Evolutionary conservation across 1,140 invertebrate genomes (phyloP), one percentile per base, ranked within the genome.

Genomic region (Rhizoglyphus robini): DNA sequence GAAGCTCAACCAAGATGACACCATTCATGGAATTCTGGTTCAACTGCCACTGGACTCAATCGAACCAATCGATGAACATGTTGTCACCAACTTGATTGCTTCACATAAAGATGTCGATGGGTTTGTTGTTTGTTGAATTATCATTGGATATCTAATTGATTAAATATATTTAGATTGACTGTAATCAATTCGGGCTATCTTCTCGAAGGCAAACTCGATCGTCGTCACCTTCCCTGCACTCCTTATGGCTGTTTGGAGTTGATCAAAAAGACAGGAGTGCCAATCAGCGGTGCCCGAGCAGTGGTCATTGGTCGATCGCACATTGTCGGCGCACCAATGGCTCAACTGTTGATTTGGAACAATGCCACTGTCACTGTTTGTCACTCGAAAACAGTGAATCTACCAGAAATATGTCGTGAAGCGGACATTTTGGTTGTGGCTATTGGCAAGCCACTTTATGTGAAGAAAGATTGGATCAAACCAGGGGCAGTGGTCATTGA

Each of bases 401-500:
- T 97, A 94, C 0, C 83, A 83, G 70, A 82, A 95, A 76, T 78
- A 96, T 32, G 80, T 83, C 59, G 70, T 64, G 66, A 76, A 64
- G 95, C 93, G 20, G 96, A 99, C 76, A 96, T 99, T 73, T 75
- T 99, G 48, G 89, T 99, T 4, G 94, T 96, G 4, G 96, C 83
- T 1, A 93, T 98, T 70, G 96, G 96, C 0, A 81, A 84, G 71
- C 79, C 92, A 4, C 83, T 93, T 77, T 81, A 96, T 77, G 91
- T 99, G 0, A 90, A 89, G 75, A 89, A 86, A 0, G 86, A 86
- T 60, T 98, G 95, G 95, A 86, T 99, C 54, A 99, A 98, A 78
- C 89, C 90, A 0, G 94, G 94, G 20, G 93, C 95, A 47, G 85
- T 98, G 27, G 95, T 99, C 15, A 96, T 99, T 69, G 96, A 99